phyloP scores from a whole-genome alignment of 2,113 vertebrate species.

The Callopanchax toddi region DNA sequence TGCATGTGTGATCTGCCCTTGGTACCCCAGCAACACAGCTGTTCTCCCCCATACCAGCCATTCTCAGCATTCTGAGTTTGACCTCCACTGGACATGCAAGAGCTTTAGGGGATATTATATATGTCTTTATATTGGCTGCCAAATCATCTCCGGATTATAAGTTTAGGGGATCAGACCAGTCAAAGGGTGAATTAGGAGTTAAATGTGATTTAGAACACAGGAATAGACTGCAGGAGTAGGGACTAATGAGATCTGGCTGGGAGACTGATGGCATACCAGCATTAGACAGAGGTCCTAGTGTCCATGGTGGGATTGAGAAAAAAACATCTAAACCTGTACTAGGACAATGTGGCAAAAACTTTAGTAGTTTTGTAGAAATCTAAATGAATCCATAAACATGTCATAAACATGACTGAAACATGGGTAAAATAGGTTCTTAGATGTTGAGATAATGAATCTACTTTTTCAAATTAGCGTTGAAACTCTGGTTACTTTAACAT shows the following conservation, averaged over 20 bases:
- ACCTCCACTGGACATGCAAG: slow-evolving; percentile 64
- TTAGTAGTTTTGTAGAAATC: neutral
- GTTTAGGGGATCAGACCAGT: slow-evolving; percentile 71
- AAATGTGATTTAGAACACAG: slow-evolving; percentile 65
- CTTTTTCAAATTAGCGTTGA: no score
- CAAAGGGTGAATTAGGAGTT: slow-evolving; percentile 59
- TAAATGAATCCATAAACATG: no score
- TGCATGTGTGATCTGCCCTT: slow-evolving; percentile 51
- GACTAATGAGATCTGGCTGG: slow-evolving; percentile 55
- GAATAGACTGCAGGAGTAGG: slow-evolving; percentile 63
- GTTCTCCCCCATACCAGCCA: slow-evolving; percentile 59
- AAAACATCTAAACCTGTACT: neutral
- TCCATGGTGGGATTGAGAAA: neutral
- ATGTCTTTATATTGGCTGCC: slow-evolving; percentile 78
- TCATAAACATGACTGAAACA: no score
- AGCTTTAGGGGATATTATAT: slow-evolving; percentile 75
- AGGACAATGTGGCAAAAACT: neutral
- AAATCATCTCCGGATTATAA: slow-evolving; percentile 75
- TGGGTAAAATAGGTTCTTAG: no score
- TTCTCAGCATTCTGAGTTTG: slow-evolving; percentile 70
- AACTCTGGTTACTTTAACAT: no score
- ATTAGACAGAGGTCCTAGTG: slow-evolving; percentile 12
- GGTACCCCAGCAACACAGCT: slow-evolving; percentile 62
- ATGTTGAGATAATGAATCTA: no score
- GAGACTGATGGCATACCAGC: slow-evolving; percentile 51